Evolutionary conservation across 2,797 vertebrate genomes (phyloP), one percentile per base, ranked within the genome.

Genomic region (Pagetopsis macropterus): DNA sequence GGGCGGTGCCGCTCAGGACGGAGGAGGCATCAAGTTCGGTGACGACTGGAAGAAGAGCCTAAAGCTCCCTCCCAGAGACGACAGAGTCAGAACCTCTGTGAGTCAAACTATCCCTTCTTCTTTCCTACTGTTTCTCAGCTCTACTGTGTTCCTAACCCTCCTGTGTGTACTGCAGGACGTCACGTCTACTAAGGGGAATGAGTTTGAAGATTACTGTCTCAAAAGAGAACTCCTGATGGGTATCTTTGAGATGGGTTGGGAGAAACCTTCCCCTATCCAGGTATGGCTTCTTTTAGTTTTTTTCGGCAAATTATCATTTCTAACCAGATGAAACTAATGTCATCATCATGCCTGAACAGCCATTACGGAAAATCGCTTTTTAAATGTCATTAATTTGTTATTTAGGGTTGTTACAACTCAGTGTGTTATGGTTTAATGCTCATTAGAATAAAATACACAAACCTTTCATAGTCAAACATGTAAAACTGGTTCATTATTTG

Each of bases 1-100:
- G 66, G 90, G 81, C 9, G 65, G 83, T 15, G 81, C 66, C 44
- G 67, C 87, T 55, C 91, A 91, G 81, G 94, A 94, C n/a, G 90
- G 90, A 59, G 85, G 91, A 74, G 93, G 92, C 56, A 94, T 95
- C 60, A 95, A 93, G 90, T 94, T 95, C 70, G 95, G 94, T 73
- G 95, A 95, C 37, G 95, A 95, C 91, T 95, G 95, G 95, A 95
- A 95, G 87, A 94, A 88, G 82, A 94, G 85, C 81, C 87, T 95
- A 46, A 90, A 94, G 83, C 92, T 95, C 71, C 95, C 95, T 21
- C 93, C 93, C 58, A 95, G 90, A 92, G 95, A 95, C 92, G 91
- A 43, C 74, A 89, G 95, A 88, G 87, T 94, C 79, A 92, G 83
- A 90, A 95, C 95, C 65, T 95, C 94, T 21, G 95, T 95, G 80